phyloP scores from a whole-genome alignment of 2,797 vertebrate genomes.

The Sarcoramphus papa region DNA sequence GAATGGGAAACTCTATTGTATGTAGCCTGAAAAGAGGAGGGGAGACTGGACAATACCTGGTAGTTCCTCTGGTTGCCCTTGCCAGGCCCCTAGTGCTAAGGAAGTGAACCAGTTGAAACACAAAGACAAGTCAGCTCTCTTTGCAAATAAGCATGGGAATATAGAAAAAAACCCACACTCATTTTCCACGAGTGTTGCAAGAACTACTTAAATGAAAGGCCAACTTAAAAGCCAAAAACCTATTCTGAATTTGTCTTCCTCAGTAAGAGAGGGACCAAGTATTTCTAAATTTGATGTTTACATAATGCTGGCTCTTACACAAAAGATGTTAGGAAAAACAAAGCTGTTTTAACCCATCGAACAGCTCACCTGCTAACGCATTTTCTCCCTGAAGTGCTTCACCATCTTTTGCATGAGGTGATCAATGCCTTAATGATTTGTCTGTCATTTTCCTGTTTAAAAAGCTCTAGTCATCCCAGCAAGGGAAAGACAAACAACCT shows the following conservation, averaged over 20 bases:
- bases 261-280: not conserved
- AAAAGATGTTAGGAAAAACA: not conserved
- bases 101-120: conserved; percentile 21
- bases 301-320: not conserved
- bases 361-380: not conserved
- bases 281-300: not conserved
- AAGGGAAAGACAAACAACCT: not conserved
- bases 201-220: not conserved
- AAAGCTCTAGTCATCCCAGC: not conserved
- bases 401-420: not conserved
- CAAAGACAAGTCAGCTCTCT: conserved; percentile 1
- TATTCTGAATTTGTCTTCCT: not conserved
- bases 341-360: not conserved
- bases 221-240: not conserved
- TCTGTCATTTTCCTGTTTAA: not conserved
- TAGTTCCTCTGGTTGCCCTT: conserved; percentile 39
- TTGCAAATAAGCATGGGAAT: conserved; percentile 10
- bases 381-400: not conserved
- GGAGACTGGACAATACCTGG: conserved; percentile 51
- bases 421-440: not conserved
- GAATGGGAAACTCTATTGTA: conserved; percentile 39
- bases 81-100: not conserved
- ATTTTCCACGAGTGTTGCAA: not conserved
- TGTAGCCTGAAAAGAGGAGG: not conserved
- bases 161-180: not conserved